Base-by-base conservation (phyloP, 2,888 invertebrate species). In the Spicauda simplicius region DNA sequence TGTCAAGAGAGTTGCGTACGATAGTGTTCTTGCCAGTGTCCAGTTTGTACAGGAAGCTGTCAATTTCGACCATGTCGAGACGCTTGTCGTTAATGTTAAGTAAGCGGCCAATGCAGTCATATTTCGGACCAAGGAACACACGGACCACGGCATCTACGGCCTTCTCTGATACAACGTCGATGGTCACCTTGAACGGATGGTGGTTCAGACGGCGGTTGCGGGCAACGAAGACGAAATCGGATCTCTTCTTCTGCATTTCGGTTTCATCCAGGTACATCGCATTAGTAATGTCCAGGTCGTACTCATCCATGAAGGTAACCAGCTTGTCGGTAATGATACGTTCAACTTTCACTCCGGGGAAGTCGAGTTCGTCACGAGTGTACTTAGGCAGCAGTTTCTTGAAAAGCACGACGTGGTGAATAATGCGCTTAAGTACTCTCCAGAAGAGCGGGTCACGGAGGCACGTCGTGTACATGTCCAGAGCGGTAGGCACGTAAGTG, bases 381-480 rank as follows among this genome's bases (percentile, higher is more conserved):
- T 97, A 96, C 0, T 87, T 88, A 10, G 94, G 91, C 67, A 95
- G 81, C 75, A 91, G 87, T 67, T 88, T 82, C 85, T 95, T 95
- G 93, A 95, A 96, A 62, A 94, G 91, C 71, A 90, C 85, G 83
- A 94, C 94, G 72, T 88, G 92, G 70, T 94, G 86, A 56, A 91
- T 80, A 79, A 96, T 85, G 72, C 94, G 94, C 83, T 95, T 95
- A 89, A 95, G 94, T 73, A 96, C 85, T 74, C 94, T 94, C 91
- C 95, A 97, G 94, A 95, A 96, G 66, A 95, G 93, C 14, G 97
- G 96, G 85, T 97, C 97, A 63, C 96, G 95, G 77, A 96, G 84
- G 76, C 95, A 94, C 1, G 96, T 96, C 68, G 93, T 89, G 81
- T 94, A 95, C 83, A 95, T 94, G 77, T 96, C 95, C 74, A 96